phyloP scores from a whole-genome alignment of 92 coral and sea anemone species.

The Blastomussa wellsi region DNA sequence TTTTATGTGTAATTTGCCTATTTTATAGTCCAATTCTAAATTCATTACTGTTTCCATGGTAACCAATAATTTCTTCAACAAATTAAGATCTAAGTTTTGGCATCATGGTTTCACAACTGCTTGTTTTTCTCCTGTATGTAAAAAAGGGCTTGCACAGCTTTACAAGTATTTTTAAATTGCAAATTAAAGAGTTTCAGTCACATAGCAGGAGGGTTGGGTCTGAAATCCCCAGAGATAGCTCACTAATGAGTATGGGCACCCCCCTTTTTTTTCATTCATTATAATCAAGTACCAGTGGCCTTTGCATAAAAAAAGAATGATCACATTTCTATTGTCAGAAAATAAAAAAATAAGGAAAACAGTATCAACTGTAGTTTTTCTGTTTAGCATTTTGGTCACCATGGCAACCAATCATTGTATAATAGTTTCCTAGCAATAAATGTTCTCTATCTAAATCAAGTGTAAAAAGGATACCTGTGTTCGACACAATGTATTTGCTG shows the following conservation, averaged over 20 bases:
- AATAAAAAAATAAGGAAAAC: conserved; percentile 23
- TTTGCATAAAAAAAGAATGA: conserved; percentile 36
- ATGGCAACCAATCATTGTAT: too few species aligned
- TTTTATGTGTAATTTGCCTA: conserved; percentile 25
- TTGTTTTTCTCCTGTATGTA: conserved; percentile 9
- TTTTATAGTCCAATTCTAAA: conserved; percentile 24
- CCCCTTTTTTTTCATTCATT: conserved; percentile 40
- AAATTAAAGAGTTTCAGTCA: not conserved
- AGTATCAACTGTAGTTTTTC: not conserved
- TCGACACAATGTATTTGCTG: too few species aligned
- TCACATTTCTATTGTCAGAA: conserved; percentile 44
- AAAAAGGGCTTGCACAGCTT: conserved; percentile 9
- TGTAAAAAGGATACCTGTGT: too few species aligned
- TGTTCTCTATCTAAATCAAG: too few species aligned
- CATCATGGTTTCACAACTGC: conserved; percentile 29
- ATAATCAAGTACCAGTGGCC: conserved; percentile 33
- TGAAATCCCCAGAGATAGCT: conserved; percentile 33
- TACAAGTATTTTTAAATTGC: not conserved
- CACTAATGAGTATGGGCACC: conserved; percentile 40
- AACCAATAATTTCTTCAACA: conserved; percentile 29
- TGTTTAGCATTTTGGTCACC: too few species aligned
- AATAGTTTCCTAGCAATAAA: too few species aligned
- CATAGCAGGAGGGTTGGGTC: conserved; percentile 4
- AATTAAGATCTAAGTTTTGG: conserved; percentile 34
- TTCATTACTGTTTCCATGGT: conserved; percentile 17